Percentiles rank a stretch among this genome's conserved stretches.
Evolutionary conservation across 2,888 invertebrate genomes (phyloP).

Genomic region (Papilio demoleus): DNA sequence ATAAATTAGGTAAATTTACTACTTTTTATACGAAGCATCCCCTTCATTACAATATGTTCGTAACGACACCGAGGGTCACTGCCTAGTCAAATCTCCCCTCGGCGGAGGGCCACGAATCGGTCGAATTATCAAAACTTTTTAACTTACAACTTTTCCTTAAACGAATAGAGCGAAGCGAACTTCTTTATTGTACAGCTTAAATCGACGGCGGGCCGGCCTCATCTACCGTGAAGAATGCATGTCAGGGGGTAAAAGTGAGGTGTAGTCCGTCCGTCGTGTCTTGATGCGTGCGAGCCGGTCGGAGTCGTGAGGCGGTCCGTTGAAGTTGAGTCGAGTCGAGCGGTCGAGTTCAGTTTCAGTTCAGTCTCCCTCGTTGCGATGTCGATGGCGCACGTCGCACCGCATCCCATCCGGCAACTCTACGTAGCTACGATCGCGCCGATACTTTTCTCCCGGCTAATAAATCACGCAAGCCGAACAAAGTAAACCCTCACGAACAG

Average conservation of each 20-base stretch:
- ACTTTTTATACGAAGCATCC: conserved; percentile 76
- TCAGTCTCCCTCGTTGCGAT: conserved; percentile 74
- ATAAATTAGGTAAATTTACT: conserved; percentile 82
- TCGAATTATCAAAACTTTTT: conserved; percentile 81
- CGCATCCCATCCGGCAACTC: conserved; percentile 55
- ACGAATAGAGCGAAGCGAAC: conserved; percentile 63
- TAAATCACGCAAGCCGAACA: conserved; percentile 72
- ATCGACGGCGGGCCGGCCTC: conserved; percentile 60
- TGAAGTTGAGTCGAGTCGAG: conserved; percentile 40
- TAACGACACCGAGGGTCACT: conserved; percentile 77
- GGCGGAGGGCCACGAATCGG: conserved; percentile 68
- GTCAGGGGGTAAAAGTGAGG: conserved; percentile 55
- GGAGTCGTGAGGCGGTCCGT: conserved; percentile 52
- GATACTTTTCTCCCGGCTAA: conserved; percentile 71
- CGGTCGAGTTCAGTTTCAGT: conserved; percentile 49
- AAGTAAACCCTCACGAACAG: conserved; percentile 73
- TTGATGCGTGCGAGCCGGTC: conserved; percentile 60
- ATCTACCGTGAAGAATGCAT: conserved; percentile 57
- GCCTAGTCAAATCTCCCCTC: conserved; percentile 72
- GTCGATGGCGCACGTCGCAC: conserved; percentile 70
- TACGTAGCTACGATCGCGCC: conserved; percentile 71
- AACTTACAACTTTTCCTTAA: conserved; percentile 79
- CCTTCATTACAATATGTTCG: conserved; percentile 80
- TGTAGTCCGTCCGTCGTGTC: conserved; percentile 59
- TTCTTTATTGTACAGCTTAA: conserved; percentile 68